Conservation (phyloP, 2,113 vertebrate species). For the Catagonus wagneri region DNA sequence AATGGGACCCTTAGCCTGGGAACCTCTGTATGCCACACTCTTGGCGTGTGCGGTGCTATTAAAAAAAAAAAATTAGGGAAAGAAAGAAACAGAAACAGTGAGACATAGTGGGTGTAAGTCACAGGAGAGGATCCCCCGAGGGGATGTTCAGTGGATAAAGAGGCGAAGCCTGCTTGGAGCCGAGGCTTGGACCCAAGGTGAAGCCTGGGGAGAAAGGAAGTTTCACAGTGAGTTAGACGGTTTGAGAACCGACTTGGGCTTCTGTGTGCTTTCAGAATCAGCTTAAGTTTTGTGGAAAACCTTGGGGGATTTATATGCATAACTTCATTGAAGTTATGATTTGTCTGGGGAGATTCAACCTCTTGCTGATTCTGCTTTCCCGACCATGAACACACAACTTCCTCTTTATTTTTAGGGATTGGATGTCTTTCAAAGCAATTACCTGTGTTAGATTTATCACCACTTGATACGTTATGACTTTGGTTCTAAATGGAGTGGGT, state of each 20-base stretch:
- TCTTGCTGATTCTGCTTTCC: not conserved
- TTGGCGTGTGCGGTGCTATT: too few species aligned
- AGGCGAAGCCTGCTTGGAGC: not conserved
- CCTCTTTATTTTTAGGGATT: not conserved
- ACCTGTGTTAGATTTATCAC: not conserved
- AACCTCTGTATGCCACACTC: too few species aligned
- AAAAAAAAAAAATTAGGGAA: too few species aligned
- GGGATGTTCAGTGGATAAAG: not conserved
- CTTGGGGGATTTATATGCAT: not conserved
- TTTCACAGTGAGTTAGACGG: not conserved
- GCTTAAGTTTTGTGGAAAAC: not conserved
- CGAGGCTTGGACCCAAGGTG: not conserved
- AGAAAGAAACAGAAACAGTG: not conserved
- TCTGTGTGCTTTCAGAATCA: not conserved
- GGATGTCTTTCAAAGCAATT: not conserved
- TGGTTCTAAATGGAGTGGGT: constrained; percentile 23
- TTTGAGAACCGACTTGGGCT: not conserved
- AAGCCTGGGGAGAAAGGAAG: not conserved
- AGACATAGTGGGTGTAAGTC: not conserved
- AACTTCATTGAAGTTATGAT: not conserved
- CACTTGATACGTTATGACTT: not conserved
- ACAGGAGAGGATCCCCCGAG: too few species aligned
- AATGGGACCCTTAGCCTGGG: too few species aligned
- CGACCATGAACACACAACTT: not conserved
- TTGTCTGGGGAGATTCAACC: not conserved